Conservation (phyloP, 2,797 vertebrate genomes). For the Acrocephalus scirpaceus region DNA sequence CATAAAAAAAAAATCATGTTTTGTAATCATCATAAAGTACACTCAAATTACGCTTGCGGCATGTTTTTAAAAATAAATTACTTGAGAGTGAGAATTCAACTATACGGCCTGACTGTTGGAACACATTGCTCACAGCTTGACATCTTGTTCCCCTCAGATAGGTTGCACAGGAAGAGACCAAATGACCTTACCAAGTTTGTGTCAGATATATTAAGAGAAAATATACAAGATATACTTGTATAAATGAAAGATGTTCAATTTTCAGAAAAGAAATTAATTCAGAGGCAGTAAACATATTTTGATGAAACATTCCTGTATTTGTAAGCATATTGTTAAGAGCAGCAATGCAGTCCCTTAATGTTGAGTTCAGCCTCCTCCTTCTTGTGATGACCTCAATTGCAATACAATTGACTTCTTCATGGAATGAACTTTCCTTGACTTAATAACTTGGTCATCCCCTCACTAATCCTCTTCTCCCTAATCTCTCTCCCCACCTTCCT, state of each 20-base stretch:
- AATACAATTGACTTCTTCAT: neutral
- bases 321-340: neutral
- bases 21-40: neutral
- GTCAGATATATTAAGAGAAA: neutral
- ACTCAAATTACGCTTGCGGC: fast-evolving
- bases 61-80: neutral
- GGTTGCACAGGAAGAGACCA: neutral
- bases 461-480: neutral
- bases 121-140: neutral
- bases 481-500: neutral
- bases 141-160: neutral
- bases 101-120: neutral
- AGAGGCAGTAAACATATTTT: neutral
- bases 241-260: neutral
- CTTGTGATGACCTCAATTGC: neutral
- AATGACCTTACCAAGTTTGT: neutral
- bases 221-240: neutral
- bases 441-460: neutral
- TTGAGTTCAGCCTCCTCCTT: neutral
- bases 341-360: neutral
- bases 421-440: neutral
- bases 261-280: neutral
- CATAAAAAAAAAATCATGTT: neutral
- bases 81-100: neutral
- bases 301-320: neutral